Conservation (phyloP, 1,140 invertebrate genomes). For the Lamellibrachia luymesi region DNA sequence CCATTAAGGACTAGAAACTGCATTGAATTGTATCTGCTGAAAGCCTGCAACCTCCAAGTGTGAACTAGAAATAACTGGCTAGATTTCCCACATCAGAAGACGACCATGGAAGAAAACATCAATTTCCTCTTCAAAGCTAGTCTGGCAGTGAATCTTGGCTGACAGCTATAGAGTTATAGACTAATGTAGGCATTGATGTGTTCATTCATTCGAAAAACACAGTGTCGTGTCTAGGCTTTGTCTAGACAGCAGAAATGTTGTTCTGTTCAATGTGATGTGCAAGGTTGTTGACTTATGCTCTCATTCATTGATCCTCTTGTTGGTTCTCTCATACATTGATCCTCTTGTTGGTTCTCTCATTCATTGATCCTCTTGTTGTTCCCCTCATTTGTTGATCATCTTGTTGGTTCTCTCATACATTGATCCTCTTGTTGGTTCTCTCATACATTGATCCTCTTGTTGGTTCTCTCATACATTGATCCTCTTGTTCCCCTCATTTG, state of each 20-base stretch:
- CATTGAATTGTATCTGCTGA: background rate
- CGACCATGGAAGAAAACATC: background rate
- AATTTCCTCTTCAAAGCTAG: background rate
- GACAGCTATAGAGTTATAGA: background rate
- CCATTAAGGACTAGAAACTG: background rate
- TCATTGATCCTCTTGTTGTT: background rate
- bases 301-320: background rate
- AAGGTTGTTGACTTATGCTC: background rate
- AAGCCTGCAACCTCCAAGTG: background rate
- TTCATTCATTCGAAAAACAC: background rate
- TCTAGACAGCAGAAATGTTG: background rate
- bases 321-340: background rate
- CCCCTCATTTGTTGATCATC: background rate
- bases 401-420: background rate
- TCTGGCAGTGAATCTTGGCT: background rate
- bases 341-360: background rate
- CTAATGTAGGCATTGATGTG: background rate
- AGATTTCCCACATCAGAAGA: background rate
- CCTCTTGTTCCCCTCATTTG: background rate
- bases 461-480: background rate
- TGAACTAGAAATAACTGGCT: background rate
- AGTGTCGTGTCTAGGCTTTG: background rate
- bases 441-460: background rate
- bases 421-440: background rate
- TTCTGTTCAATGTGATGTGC: background rate